phyloP scores from a whole-genome alignment of 2,113 vertebrate genomes.

The Acrocephalus arundinaceus region DNA sequence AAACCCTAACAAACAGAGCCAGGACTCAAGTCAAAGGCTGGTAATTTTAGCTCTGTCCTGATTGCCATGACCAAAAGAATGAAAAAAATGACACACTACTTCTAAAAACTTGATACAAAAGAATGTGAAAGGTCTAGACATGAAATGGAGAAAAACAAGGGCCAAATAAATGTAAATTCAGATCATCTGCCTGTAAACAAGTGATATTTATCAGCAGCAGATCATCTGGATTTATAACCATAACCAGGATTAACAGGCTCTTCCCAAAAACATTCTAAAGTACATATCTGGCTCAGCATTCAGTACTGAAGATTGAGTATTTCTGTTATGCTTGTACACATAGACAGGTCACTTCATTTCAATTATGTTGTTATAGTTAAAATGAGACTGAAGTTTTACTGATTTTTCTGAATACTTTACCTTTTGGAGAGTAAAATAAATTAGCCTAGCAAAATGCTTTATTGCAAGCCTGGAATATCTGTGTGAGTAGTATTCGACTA shows the following conservation, averaged over 20 bases:
- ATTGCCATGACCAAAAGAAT: background rate
- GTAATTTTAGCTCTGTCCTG: background rate
- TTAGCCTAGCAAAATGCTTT: background rate
- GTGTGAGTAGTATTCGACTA: background rate
- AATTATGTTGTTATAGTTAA: background rate
- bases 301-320: background rate
- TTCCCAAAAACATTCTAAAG: background rate
- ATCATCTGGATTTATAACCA: background rate
- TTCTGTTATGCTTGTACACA: background rate
- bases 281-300: background rate
- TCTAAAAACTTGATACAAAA: background rate
- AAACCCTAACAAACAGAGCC: background rate
- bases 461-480: background rate
- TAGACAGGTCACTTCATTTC: background rate
- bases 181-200: background rate
- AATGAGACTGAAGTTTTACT: background rate
- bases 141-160: background rate
- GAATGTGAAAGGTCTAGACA: background rate
- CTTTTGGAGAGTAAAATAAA: background rate
- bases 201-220: background rate
- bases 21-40: background rate
- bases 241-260: background rate
- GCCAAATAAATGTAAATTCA: rapidly evolving
- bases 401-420: background rate
- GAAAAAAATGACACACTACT: background rate